A percentile compares a stretch with the other conserved stretches of the same genome.
Evolutionary conservation across 2,888 invertebrate species (phyloP).

Genomic region (Hetaerina titia): DNA sequence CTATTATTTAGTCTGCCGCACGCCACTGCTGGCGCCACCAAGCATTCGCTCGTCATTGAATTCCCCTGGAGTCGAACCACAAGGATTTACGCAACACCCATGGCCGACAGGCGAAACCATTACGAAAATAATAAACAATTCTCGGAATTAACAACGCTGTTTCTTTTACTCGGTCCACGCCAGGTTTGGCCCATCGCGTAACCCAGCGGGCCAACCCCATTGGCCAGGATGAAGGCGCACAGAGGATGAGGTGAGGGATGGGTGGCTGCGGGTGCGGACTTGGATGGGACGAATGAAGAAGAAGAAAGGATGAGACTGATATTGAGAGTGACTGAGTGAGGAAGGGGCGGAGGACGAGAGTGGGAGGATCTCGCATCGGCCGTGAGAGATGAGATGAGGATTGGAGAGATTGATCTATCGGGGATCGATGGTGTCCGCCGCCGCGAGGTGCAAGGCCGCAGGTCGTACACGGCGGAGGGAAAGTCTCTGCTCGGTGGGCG

Average conservation of each 20-base stretch:
- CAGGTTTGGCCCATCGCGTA: neutral
- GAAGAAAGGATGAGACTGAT: neutral
- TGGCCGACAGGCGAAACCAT: too few species aligned
- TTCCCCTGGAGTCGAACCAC: too few species aligned
- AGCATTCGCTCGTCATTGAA: too few species aligned
- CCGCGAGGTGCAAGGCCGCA: slow-evolving; percentile 3
- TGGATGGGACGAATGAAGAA: neutral
- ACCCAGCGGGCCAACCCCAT: neutral
- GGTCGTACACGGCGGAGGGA: neutral
- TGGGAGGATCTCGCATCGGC: neutral
- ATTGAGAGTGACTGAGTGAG: neutral
- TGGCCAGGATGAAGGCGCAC: neutral
- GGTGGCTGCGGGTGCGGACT: too few species aligned
- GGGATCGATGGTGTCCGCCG: neutral
- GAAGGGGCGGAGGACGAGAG: neutral
- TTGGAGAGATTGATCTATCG: neutral
- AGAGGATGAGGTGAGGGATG: neutral
- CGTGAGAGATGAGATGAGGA: neutral
- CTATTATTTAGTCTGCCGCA: too few species aligned
- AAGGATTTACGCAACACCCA: too few species aligned
- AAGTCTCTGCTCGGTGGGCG: neutral
- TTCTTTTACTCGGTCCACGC: too few species aligned
- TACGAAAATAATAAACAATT: too few species aligned
- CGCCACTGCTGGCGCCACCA: too few species aligned
- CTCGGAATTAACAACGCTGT: too few species aligned